Base-by-base conservation (phyloP, 1,140 invertebrate species). In the Aplysia californica region DNA sequence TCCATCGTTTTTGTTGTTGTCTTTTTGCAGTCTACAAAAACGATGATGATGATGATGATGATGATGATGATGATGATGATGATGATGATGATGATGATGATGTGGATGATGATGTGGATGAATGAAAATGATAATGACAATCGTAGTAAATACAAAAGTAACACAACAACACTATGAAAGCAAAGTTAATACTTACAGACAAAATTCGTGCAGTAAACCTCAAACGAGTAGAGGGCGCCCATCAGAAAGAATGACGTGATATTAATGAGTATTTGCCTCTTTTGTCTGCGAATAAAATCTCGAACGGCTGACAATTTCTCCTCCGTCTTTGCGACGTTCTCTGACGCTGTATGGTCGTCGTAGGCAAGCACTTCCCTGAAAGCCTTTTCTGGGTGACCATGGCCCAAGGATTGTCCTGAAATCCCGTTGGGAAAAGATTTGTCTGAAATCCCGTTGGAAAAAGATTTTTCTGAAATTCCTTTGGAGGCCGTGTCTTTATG, bases 131-230 rank as follows among this genome's bases (percentile, higher is more conserved):
- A n/a, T n/a, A n/a, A n/a, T n/a, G n/a, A n/a, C n/a, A n/a, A n/a
- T n/a, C n/a, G n/a, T n/a, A n/a, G n/a, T n/a, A n/a, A n/a, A n/a
- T n/a, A n/a, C n/a, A n/a, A n/a, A n/a, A n/a, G n/a, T n/a, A n/a
- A n/a, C n/a, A n/a, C n/a, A n/a, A n/a, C n/a, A n/a, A n/a, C n/a
- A n/a, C n/a, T n/a, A n/a, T n/a, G n/a, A n/a, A n/a, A n/a, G n/a
- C n/a, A n/a, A n/a, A 3, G 44, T 20, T 2, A 15, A 23, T 26
- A 44, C 50, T 71, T 21, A 71, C 68, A 41, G 2, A 71, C 29
- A 71, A 71, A 71, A n/a, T 71, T 71, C 29, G 33, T 36, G 23
- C 26, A 26, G n/a, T 56, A 71, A 5, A 71, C 33, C 33, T 71
- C 68, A 58, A 56, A 71, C 5, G 68, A 56, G 33, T 55, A 56